Base-by-base conservation (phyloP, 2,797 vertebrate species). In the Bovichtus variegatus region DNA sequence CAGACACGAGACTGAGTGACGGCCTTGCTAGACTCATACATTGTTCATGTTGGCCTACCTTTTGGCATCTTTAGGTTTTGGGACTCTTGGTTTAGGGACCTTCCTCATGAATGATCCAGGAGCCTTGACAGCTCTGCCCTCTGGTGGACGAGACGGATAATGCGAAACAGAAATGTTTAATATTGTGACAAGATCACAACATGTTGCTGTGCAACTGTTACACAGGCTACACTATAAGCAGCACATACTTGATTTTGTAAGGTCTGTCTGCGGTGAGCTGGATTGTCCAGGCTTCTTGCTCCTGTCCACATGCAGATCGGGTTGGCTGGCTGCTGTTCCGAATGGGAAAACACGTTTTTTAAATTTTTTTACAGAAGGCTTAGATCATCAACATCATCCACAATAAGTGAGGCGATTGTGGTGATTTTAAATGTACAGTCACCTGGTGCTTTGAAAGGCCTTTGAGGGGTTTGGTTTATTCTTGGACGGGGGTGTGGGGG, bases 91-190 rank as follows among this genome's bases (percentile, higher is more conserved):
- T 41, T 44, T 34, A 34, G 4, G 31, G 1, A 0, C 5, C 2
- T 27, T 77, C 10, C 5, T 21, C 6, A 2, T 46, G 41, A 1
- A 44, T 54, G 59, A 21, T 9, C 18, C 9, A 1, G 11, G 4
- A 63, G 36, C 41, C 13, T 64, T 68, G 74, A 21, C 15, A 27
- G 43, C 11, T 47, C 68, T 50, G 87, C 90, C 87, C 81, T 80
- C 91, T 92, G 44, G 81, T 93, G 93, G 89, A 74, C 60, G 67
- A 49, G 8, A 5, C 38, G 13, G 31, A 29, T 68, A 41, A 40
- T 55, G 50, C 47, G 5, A 61, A 40, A 76, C 21, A 59, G 16
- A 67, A 57, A 46, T 31, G 21, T 34, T 6, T 4, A 19, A 23
- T 0, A 27, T 19, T 61, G 40, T 59, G 3, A 16, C 9, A 57